Evolutionary conservation across 2,888 invertebrate genomes (phyloP).

Genomic region (Erebia aethiops): DNA sequence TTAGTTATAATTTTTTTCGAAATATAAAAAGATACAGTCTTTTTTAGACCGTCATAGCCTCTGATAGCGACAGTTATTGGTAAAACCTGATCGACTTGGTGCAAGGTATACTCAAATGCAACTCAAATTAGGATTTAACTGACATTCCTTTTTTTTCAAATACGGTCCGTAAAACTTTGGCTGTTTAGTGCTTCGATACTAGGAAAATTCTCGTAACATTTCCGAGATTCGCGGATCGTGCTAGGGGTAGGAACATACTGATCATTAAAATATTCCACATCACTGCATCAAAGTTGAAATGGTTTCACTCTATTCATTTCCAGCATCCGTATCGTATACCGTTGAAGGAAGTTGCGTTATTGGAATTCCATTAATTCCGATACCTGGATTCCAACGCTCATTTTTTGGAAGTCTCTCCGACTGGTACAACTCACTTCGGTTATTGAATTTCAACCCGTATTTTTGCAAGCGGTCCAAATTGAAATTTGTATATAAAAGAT

Average conservation of each 20-base stretch:
- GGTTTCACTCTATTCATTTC: background rate
- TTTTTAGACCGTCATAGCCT: no score
- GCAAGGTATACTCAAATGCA: no score
- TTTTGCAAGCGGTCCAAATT: background rate
- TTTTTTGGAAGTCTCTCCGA: background rate
- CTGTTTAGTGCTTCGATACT: no score
- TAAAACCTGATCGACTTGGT: no score
- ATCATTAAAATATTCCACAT: constrained; percentile 12
- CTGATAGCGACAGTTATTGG: no score
- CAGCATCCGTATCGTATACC: background rate
- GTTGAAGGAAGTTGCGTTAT: background rate
- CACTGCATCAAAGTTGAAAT: background rate
- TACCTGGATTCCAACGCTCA: background rate
- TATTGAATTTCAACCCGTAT: background rate
- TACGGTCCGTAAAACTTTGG: no score
- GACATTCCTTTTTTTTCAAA: no score
- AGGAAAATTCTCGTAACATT: no score
- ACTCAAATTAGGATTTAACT: no score
- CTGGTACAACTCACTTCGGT: background rate
- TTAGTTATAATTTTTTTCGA: no score
- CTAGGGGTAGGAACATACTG: background rate
- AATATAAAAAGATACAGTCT: no score
- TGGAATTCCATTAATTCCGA: background rate
- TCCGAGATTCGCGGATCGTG: no score
- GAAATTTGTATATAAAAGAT: background rate